Percentiles rank a stretch among this genome's conserved stretches.
Evolutionary conservation across 2,113 vertebrate species (phyloP).

Genomic region (Sceloporus tristichus): DNA sequence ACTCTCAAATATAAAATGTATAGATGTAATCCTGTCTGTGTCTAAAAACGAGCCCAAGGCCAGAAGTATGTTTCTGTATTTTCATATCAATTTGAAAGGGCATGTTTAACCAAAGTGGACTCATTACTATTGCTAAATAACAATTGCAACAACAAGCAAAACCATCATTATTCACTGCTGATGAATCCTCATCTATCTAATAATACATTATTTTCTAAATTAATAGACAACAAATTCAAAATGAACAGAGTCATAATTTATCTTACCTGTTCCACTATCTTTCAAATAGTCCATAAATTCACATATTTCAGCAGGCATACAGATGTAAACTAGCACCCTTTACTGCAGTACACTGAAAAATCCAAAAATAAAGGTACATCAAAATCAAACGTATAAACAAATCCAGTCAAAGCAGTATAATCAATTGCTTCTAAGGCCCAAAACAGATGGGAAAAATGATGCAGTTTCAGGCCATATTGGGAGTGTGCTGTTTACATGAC

Average conservation of each 20-base stretch:
- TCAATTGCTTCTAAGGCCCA: no score
- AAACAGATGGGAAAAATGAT: no score
- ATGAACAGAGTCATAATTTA: neutral
- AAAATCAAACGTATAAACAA: neutral
- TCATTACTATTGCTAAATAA: neutral
- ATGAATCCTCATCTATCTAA: neutral
- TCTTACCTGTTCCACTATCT: neutral
- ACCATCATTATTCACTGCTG: neutral
- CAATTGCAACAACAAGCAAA: neutral
- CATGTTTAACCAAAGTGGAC: neutral
- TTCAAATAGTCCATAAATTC: neutral
- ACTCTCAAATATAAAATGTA: neutral
- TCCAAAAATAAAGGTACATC: neutral
- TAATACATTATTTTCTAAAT: neutral
- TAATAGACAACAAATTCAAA: neutral
- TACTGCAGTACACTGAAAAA: neutral
- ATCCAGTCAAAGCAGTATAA: no score
- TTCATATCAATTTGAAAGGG: neutral
- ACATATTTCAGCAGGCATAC: neutral
- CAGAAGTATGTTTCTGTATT: neutral
- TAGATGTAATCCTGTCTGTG: neutral
- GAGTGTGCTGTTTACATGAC: no score
- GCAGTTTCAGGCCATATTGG: no score
- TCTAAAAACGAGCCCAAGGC: neutral
- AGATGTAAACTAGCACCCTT: neutral